A percentile compares a stretch with the other conserved stretches of the same genome.
Conservation (phyloP, 2,113 vertebrate genomes). For the Opisthocomus hoazin region DNA sequence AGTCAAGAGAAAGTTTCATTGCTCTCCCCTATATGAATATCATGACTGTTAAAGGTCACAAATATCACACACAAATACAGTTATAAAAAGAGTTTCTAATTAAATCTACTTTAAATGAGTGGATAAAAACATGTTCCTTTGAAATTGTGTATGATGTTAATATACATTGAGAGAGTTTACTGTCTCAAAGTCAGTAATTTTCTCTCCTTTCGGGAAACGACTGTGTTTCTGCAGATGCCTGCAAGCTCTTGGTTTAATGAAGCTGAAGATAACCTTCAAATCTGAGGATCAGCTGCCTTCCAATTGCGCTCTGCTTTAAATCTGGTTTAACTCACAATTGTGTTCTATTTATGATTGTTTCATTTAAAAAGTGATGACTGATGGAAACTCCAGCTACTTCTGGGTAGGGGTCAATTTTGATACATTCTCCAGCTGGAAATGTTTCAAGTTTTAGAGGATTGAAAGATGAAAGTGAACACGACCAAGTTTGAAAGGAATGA, state of each 20-base stretch:
- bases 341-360: not conserved
- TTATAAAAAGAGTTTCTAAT: not conserved
- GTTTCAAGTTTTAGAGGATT: not conserved
- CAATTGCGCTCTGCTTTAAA: not conserved
- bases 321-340: not conserved
- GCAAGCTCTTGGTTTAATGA: not conserved
- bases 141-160: not conserved
- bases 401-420: not conserved
- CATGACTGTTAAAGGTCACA: not conserved
- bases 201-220: not conserved
- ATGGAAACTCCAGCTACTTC: not conserved
- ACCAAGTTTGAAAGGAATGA: not conserved
- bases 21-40: accelerated
- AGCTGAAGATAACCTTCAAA: not conserved
- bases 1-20: not conserved
- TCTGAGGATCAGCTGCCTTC: not conserved
- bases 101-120: not conserved
- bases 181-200: not conserved
- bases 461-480: not conserved
- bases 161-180: not conserved
- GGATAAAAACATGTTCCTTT: not conserved
- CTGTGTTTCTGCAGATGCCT: not conserved
- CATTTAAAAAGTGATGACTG: not conserved
- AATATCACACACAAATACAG: not conserved
- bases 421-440: not conserved